Evolutionary conservation across 37 sponge, comb jelly and placozoan species (phyloP), one percentile per base, ranked within the genome.

Genomic region (Eunapius fragilis): DNA sequence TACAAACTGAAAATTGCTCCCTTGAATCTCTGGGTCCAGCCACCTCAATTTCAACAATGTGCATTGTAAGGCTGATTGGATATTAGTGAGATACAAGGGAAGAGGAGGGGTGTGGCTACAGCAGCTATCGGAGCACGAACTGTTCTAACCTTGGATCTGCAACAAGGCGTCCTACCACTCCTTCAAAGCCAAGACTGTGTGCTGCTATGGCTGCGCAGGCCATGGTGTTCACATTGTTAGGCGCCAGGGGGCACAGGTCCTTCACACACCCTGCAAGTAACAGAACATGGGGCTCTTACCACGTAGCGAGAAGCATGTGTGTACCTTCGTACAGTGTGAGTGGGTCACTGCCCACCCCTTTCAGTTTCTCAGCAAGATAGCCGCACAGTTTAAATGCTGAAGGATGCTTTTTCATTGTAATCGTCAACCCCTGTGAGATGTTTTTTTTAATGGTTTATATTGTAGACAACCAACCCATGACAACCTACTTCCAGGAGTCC

Each of bases 341-440:
- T 25, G 87, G 80, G 27, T 82, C 71, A 14, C 72, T 82, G 45
- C 68, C 58, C 38, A 95, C 93, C 3, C 67, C 48, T 47, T 71
- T 81, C 31, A 90, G 31, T 28, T 88, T 81, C 19, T 92, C 92
- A 13, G 68, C 85, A 10, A 97, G 84, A 22, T 75, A 58, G 34
- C 94, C 98, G 33, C 76, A 48, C 68, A 97, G 76, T 48, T 97
- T 94, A 70, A 97, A 95, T n/a, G 83, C 74, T 30, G 93, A 87
- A 14, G 98, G 98, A 72, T 97, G 91, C 81, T 97, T 97, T 69
- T 88, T 89, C 98, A 97, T 97, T n/a, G 95, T 95, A 2, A 97
- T 79, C 37, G 84, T 90, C 31, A 97, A 81, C 11, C 91, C 91
- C 95, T 96, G 47, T 31, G 12, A 78, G 27, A 47, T 17, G 9